phyloP scores from a whole-genome alignment of 1,140 invertebrate genomes.

The Drosophila ercepeae region DNA sequence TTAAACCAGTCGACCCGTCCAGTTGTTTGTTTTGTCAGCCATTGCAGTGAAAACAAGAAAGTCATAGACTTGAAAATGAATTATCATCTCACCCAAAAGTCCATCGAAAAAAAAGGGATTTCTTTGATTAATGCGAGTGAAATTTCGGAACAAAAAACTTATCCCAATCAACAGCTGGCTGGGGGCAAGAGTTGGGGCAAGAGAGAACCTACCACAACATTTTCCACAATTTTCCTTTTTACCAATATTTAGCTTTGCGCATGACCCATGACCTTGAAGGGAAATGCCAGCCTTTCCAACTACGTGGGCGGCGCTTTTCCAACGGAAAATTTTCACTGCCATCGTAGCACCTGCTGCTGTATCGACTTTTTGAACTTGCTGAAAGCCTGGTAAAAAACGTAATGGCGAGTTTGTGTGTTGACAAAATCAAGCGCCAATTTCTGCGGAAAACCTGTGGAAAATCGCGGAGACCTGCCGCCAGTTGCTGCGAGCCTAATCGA shows the following conservation, averaged over 20 bases:
- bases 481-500: conserved; percentile 72
- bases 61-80: conserved; percentile 66
- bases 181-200: background rate
- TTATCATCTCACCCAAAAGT: conserved; percentile 52
- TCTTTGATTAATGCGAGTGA: conserved; percentile 40
- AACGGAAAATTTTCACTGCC: conserved; percentile 38
- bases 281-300: conserved; percentile 2
- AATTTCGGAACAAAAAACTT: conserved; percentile 34
- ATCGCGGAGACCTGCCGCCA: conserved; percentile 1
- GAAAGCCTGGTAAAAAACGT: conserved; percentile 68
- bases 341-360: conserved; percentile 12
- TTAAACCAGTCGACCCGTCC: conserved; percentile 63
- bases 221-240: conserved; percentile 49
- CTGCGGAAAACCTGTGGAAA: conserved; percentile 10
- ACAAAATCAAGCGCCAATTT: conserved; percentile 73
- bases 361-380: conserved; percentile 19
- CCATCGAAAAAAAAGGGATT: conserved; percentile 20
- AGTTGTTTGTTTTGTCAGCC: conserved; percentile 38
- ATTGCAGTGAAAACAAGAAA: conserved; percentile 68
- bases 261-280: conserved; percentile 71
- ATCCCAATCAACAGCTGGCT: conserved; percentile 59
- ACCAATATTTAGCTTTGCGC: conserved; percentile 41
- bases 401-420: conserved; percentile 82
- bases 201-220: conserved; percentile 74
- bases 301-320: conserved; percentile 20